A percentile compares a stretch with the other conserved stretches of the same genome.
These are phyloP conservation scores for Pteronura brasiliensis DNA, from an alignment of 2,113 vertebrate genomes.

Conservation along the genomic window DNA sequence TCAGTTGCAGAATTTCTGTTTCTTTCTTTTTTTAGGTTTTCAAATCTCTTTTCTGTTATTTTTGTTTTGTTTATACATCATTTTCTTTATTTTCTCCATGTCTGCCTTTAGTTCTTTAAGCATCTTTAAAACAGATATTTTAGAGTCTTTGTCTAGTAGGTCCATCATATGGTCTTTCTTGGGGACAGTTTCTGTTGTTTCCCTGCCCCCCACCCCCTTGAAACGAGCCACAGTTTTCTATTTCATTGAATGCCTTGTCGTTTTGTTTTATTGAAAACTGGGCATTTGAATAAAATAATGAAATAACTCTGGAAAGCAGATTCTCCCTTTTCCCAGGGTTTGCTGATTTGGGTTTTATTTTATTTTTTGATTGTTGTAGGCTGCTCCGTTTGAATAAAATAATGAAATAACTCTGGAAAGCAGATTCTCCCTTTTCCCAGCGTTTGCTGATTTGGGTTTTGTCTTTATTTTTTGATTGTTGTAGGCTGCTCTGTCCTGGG, in stretches of 20 bases:
- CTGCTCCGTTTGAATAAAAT: not conserved
- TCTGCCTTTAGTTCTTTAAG: not conserved
- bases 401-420: not conserved
- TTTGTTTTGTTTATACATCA: not conserved
- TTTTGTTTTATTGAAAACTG: not conserved
- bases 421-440: not conserved
- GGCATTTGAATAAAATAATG: not conserved
- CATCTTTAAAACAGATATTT: not conserved
- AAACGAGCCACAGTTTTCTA: not conserved
- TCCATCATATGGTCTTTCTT: not conserved
- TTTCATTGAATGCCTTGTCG: not conserved
- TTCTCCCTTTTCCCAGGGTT: not conserved
- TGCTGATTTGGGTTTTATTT: not conserved
- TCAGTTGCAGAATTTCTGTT: not conserved
- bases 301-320: not conserved
- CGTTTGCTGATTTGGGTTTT: not conserved
- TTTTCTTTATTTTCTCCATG: not conserved
- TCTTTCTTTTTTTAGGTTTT: not conserved
- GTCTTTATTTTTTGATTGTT: not conserved
- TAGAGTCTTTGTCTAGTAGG: not conserved
- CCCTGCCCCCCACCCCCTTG: not conserved
- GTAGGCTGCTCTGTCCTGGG: too few species aligned
- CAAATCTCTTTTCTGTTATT: not conserved
- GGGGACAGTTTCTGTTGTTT: not conserved
- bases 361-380: not conserved